Evolutionary conservation across 2,113 vertebrate species (phyloP).

Genomic region (Dasyornis broadbenti): DNA sequence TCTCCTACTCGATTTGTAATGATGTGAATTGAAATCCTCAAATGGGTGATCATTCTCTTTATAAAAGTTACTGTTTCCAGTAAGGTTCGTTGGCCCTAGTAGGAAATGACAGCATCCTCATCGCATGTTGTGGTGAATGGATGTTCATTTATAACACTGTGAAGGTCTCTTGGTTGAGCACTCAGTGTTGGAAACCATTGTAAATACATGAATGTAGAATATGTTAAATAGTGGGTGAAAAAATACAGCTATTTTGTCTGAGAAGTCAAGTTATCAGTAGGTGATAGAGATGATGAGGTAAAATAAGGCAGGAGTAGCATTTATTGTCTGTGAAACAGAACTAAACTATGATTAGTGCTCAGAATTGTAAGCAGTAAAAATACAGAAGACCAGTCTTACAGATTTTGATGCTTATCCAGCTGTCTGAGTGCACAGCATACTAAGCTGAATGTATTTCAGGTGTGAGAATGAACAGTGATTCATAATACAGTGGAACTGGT

Average conservation of each 20-base stretch:
- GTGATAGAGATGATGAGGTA: neutral
- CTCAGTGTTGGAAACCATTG: rapidly evolving
- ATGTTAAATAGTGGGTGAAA: neutral
- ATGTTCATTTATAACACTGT: neutral
- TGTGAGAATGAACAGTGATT: neutral
- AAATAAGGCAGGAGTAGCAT: rapidly evolving
- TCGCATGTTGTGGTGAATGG: neutral
- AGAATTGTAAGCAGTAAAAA: neutral
- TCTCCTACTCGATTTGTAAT: rapidly evolving
- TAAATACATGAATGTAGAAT: neutral
- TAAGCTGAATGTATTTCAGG: neutral
- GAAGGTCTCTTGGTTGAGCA: neutral
- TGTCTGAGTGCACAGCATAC: neutral
- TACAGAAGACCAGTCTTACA: neutral
- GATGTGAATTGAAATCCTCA: neutral
- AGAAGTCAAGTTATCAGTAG: neutral
- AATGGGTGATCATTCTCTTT: neutral
- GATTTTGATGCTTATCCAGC: neutral
- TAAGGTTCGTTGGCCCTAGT: rapidly evolving
- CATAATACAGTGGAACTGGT: neutral
- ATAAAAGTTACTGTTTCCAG: neutral
- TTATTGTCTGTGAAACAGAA: neutral
- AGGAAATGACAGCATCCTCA: neutral
- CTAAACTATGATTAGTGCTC: neutral
- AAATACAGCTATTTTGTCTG: neutral